Base-by-base conservation (phyloP, 2,888 invertebrate genomes). In the Tetragonula carbonaria region DNA sequence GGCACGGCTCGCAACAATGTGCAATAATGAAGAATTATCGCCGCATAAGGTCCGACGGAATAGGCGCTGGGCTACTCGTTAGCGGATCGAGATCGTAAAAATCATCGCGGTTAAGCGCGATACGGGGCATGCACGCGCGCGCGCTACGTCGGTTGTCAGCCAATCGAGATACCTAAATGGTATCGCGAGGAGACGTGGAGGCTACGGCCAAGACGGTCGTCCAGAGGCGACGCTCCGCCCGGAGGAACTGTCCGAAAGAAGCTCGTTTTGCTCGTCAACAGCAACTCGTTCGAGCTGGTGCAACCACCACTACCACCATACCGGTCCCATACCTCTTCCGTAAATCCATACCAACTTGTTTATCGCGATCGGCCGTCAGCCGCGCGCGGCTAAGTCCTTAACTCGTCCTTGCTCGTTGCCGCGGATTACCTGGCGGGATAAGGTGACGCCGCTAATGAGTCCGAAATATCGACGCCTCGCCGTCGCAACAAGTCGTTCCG, bases 21-120 rank as follows among this genome's bases (percentile, higher is more conserved):
- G 92, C 93, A 93, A 93, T 94, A 94, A 94, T 94, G 94, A 94
- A 94, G 94, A 94, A 94, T 94, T 94, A 94, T 94, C 94, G 92
- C 92, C 93, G 91, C 92, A 87, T 92, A 93, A 93, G 93, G 90
- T 86, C 77, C 84, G 86, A 82, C 71, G 85, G 87, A 91, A 92
- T 92, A 92, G 91, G 90, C 84, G 87, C 88, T 81, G 90, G 89
- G 86, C 88, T 88, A 92, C 94, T 94, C 94, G 94, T 94, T 94
- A 94, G 92, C 91, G 90, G 83, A 87, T 90, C 89, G 84, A 59
- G 92, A 90, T 93, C 94, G 91, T 94, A 94, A 94, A 94, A 94
- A 94, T 93, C 93, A 91, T 90, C 74, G 86, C 70, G 86, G 68
- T 82, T 80, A 74, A 85, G 75, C 83, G 84, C 78, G 72, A 62